Evolutionary conservation across 1,140 invertebrate species (phyloP), one percentile per base, ranked within the genome.

Genomic region (Conus ventricosus): DNA sequence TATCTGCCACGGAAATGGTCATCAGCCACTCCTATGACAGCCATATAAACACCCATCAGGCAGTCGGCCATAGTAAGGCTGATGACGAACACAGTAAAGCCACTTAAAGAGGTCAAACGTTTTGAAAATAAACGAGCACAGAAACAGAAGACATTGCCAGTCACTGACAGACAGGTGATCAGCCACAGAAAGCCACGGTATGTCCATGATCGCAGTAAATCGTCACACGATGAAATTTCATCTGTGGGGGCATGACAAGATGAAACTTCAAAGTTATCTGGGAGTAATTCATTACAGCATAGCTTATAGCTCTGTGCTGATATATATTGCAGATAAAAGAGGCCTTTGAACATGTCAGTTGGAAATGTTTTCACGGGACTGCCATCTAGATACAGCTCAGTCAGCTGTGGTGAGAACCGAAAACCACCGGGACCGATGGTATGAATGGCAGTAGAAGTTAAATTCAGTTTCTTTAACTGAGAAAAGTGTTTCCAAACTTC

Each of bases 11-110:
- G 86, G 85, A 91, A 94, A n/a, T 80, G 23, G 17, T 88, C 81
- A 81, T 94, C 93, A 6, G 92, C 92, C 2, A 83, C 67, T 39
- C 92, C 93, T 17, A 94, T 93, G 15, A 93, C 92, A 13, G 91
- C 85, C 78, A 93, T 54, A 75, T 94, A 94, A 3, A 94, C 75
- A 10, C 93, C 93, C 93, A 93, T 94, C 23, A 93, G 81, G n/a
- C 93, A 88, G 84, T 94, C 93, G 25, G 92, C 91, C 15, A 91
- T 25, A 54, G 89, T 88, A 17, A 94, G 86, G 89, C 91, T 91
- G 8, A 90, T 86, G 54, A 93, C 87, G 25, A 92, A 90, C 13
- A 90, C 84, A 7, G 87, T 78, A 39, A 89, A 89, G 23, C 89
- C 87, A 39, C 13, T 13, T 57, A 88, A 89, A 13, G 88, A 87